These are phyloP conservation scores for Cyphomyrus discorhynchus DNA, from an alignment of 2,113 vertebrate species.

Conservation along the genomic window DNA sequence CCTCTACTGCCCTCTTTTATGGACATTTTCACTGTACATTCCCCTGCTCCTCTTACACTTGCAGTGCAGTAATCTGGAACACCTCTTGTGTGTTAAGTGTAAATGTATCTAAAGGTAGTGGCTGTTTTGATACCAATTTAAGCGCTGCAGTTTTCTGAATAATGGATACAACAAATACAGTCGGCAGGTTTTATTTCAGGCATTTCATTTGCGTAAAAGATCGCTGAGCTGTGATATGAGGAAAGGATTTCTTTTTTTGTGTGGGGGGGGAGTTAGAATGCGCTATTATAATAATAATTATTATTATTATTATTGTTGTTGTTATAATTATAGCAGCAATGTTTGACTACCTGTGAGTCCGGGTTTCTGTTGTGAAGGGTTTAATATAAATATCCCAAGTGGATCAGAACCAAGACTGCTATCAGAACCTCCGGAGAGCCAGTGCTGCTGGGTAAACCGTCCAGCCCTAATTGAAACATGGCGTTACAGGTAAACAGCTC, in stretches of 20 bases:
- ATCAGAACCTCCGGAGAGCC: neutral
- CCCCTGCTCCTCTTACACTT: neutral
- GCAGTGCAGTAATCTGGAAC: neutral
- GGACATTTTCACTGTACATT: neutral
- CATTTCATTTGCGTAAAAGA: neutral
- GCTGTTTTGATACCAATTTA: neutral
- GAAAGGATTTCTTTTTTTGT: neutral
- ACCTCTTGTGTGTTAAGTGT: neutral
- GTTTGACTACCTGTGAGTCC: neutral
- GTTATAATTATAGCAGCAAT: neutral
- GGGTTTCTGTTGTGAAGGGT: neutral
- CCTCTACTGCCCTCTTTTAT: neutral
- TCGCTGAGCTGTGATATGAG: neutral
- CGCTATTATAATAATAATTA: neutral
- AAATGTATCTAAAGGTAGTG: neutral
- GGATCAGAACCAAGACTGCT: neutral
- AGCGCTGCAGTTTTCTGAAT: neutral
- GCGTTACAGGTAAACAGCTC: neutral
- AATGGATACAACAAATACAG: neutral
- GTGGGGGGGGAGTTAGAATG: neutral
- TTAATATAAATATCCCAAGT: neutral
- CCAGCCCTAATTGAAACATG: conserved; percentile 12
- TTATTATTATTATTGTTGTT: neutral
- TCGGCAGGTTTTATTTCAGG: neutral
- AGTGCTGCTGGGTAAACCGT: neutral